Percentiles rank a stretch among this genome's conserved stretches.
phyloP scores from a whole-genome alignment of 1,140 invertebrate genomes.

The Drosophila saltans region DNA sequence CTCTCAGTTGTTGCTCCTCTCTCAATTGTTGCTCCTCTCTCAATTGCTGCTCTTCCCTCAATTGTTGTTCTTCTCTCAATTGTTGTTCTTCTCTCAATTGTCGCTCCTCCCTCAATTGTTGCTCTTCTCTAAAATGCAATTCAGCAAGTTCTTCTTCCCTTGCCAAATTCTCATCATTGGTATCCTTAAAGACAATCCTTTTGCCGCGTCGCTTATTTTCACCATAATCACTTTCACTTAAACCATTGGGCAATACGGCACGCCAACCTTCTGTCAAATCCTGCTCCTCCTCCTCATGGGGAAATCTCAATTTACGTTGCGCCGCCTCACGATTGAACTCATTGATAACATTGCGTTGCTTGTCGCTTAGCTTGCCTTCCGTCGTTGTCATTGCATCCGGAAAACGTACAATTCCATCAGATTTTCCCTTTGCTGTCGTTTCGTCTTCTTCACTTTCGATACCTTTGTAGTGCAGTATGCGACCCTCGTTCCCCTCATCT shows the following conservation, averaged over 20 bases:
- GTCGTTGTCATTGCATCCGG: conserved; percentile 58
- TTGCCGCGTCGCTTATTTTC: conserved; percentile 57
- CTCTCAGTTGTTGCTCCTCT: conserved; percentile 19
- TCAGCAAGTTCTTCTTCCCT: conserved; percentile 8
- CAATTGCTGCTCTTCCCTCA: conserved; percentile 20
- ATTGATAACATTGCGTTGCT: conserved; percentile 44
- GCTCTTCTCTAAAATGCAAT: conserved; percentile 22
- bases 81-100: conserved; percentile 24
- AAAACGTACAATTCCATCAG: conserved; percentile 51
- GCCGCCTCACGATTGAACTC: conserved; percentile 70
- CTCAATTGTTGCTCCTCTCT: conserved; percentile 14
- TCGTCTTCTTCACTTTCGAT: conserved; percentile 53
- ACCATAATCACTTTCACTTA: conserved; percentile 39
- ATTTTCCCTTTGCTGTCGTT: conserved; percentile 12
- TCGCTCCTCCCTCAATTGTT: conserved; percentile 25
- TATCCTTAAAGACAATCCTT: conserved; percentile 65
- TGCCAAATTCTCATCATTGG: conserved; percentile 47
- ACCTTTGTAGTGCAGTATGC: conserved; percentile 60
- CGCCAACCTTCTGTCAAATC: conserved; percentile 47
- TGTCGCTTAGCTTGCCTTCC: conserved; percentile 30
- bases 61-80: conserved; percentile 16
- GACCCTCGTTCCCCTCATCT: conserved; percentile 49
- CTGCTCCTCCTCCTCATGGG: conserved; percentile 35
- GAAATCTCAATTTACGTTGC: conserved; percentile 72
- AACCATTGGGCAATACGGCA: conserved; percentile 58